phyloP scores from a whole-genome alignment of 2,113 vertebrate species.

The Rhinolophus ferrumequinum region DNA sequence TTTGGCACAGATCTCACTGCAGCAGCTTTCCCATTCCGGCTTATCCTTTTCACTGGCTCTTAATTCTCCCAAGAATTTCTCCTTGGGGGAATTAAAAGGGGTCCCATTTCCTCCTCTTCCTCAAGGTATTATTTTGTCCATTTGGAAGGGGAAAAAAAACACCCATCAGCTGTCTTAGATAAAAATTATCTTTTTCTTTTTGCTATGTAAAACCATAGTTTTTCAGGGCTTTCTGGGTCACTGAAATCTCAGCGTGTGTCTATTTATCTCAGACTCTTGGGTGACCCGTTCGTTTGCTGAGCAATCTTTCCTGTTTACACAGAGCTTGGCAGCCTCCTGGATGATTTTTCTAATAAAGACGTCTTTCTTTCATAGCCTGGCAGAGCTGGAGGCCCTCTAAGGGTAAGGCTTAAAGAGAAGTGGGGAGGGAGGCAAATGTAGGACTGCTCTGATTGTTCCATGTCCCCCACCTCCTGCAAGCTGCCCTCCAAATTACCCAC shows the following conservation, averaged over 20 bases:
- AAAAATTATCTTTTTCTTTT: not conserved
- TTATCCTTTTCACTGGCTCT: not conserved
- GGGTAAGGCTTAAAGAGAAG: not conserved
- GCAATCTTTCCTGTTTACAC: slow-evolving; percentile 30
- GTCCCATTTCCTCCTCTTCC: not conserved
- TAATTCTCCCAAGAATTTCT: not conserved
- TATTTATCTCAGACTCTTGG: slow-evolving; percentile 31
- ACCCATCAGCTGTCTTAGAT: slow-evolving; percentile 11
- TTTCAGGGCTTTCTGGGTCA: slow-evolving; percentile 58
- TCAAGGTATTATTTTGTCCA: slow-evolving; percentile 32
- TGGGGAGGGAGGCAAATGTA: fast-evolving
- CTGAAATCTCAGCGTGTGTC: not conserved
- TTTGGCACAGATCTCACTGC: not conserved
- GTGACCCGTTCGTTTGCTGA: slow-evolving; percentile 27
- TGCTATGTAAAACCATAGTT: not conserved
- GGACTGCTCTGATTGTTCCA: no score
- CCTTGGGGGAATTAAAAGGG: slow-evolving; percentile 28
- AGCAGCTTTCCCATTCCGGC: not conserved
- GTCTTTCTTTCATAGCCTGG: not conserved
- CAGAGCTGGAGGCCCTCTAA: not conserved
- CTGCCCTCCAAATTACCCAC: not conserved
- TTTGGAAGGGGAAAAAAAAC: not conserved
- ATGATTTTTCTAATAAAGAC: slow-evolving; percentile 55
- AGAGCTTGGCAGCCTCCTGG: not conserved
- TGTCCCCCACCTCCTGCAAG: not conserved